phyloP scores from a whole-genome alignment of 2,888 invertebrate species.

The Petrolisthes cinctipes region DNA sequence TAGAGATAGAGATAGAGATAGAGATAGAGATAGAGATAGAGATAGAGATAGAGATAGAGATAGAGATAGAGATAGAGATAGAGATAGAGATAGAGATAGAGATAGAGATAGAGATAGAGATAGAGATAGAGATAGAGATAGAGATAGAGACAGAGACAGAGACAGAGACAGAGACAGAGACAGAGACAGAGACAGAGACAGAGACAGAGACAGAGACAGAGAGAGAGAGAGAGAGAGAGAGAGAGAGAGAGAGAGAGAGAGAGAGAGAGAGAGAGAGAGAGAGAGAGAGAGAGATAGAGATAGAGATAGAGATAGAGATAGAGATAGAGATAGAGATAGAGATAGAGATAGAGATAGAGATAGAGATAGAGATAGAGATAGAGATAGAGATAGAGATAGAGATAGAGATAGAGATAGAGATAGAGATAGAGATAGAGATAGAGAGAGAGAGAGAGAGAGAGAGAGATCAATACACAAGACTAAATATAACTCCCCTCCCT shows the following conservation, averaged over 20 bases:
- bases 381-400: too few relatives aligned
- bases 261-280: background rate
- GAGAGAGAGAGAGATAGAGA: too few relatives aligned
- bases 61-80: background rate
- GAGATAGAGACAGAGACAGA: too few relatives aligned
- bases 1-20: too few relatives aligned
- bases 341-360: background rate
- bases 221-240: background rate
- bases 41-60: background rate
- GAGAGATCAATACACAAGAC: too few relatives aligned
- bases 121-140: background rate
- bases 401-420: too few relatives aligned
- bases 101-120: background rate
- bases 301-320: background rate
- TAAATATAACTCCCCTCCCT: too few relatives aligned
- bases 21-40: background rate
- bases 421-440: too few relatives aligned
- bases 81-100: too few relatives aligned
- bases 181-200: background rate
- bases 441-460: too few relatives aligned
- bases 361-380: background rate
- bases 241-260: background rate
- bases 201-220: background rate
- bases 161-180: conserved; percentile 3
- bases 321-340: background rate